Base-by-base conservation (phyloP, 2,797 vertebrate species). In the Molossus molossus region DNA sequence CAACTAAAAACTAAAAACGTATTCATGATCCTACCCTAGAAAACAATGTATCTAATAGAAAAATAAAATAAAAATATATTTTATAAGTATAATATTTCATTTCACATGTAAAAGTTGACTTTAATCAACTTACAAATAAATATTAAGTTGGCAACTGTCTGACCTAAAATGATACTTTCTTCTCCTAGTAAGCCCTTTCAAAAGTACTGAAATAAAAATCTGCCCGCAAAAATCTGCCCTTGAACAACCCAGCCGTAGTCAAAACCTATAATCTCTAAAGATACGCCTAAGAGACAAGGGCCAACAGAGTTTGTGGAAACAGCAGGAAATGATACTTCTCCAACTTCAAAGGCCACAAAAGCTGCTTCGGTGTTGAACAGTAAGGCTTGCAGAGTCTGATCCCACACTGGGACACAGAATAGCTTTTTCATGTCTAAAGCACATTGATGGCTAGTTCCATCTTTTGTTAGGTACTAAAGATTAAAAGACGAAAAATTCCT, bases 161-260 rank as follows among this genome's bases (percentile, higher is more conserved):
- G 37, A 93, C 40, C 20, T 90, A 69, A 84, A 94, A 80, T 57
- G 70, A 40, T 73, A 81, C 27, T 85, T 96, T 97, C 57, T 84
- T 95, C 73, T 90, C 29, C 29, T 76, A n/a, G 45, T 60, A 93
- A 88, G 58, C 29, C 23, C 79, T 96, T 94, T 91, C 72, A 72
- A 83, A 77, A 67, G 45, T 81, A 9, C 6, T 88, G 67, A 92
- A 88, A 90, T 55, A 21, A 70, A 80, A 95, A 73, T 50, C 25
- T 73, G 15, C 45, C 82, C 33, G n/a, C 72, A 11, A 58, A 37
- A 21, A 27, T 69, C 57, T 90, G 53, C 17, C 84, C 82, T n/a
- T 75, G 21, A 87, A 70, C 18, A 48, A 33, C 37, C 37, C 18
- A 92, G 58, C n/a, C n/a, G 76, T 0, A 50, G 85, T 82, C 53